Conservation (phyloP, 2,888 invertebrate genomes). For the Athalia circularis region DNA sequence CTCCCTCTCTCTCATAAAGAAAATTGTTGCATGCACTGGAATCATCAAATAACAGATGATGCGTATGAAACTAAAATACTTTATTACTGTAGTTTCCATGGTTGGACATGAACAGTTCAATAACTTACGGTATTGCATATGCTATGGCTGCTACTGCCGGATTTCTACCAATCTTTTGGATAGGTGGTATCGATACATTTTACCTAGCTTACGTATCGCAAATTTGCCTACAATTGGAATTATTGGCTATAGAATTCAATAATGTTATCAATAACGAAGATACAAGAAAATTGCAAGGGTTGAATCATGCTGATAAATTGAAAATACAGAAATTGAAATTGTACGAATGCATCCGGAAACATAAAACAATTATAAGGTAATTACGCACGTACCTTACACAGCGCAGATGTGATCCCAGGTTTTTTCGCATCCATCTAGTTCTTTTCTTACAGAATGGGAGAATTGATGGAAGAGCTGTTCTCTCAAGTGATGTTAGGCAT, state of each 20-base stretch:
- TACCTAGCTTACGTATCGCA: background rate
- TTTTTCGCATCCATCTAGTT: background rate
- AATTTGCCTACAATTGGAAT: background rate
- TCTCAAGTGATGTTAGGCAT: conserved; percentile 8
- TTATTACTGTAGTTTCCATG: background rate
- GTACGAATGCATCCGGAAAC: background rate
- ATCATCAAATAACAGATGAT: too few relatives aligned
- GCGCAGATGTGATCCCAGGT: background rate
- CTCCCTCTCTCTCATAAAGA: too few relatives aligned
- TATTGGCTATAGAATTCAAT: background rate
- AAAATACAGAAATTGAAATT: background rate
- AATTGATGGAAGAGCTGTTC: conserved; percentile 1
- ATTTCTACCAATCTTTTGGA: background rate
- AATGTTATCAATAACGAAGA: background rate
- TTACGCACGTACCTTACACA: background rate
- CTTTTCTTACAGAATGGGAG: background rate
- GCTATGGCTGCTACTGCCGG: background rate
- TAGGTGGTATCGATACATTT: background rate
- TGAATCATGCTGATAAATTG: background rate
- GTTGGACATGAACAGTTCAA: background rate
- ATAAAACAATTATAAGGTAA: background rate
- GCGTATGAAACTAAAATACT: too few relatives aligned
- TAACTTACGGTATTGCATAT: background rate
- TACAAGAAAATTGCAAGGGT: background rate
- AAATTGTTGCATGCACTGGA: too few relatives aligned